These are phyloP conservation scores for Rhopilema esculentum DNA, from an alignment of 30 jellyfish, hydroid and myxozoan species.

Conservation along the genomic window DNA sequence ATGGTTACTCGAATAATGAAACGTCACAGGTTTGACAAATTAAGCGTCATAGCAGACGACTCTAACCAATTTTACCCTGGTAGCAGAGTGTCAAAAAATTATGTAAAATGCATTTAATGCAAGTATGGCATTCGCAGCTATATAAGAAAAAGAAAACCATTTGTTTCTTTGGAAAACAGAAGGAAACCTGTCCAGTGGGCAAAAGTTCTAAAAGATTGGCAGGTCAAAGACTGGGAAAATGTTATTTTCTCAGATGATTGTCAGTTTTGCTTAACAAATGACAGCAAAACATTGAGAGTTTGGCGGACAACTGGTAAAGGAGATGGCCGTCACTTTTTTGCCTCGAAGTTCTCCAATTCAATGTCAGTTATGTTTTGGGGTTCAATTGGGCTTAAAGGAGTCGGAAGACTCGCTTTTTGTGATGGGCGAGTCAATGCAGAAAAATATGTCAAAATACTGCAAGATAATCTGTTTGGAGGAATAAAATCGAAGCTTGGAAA, in stretches of 20 bases:
- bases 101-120: neutral
- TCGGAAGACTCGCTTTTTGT: neutral
- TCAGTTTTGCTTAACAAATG: conserved; percentile 4
- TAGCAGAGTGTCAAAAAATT: neutral
- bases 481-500: too few species aligned
- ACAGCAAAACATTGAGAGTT: neutral
- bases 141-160: neutral
- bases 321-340: neutral
- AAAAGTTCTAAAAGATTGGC: neutral
- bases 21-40: neutral
- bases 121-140: neutral
- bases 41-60: too few species aligned
- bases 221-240: neutral
- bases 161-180: neutral
- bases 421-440: too few species aligned
- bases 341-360: neutral
- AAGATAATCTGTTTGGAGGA: too few species aligned
- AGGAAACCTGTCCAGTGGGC: neutral
- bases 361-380: conserved; percentile 25
- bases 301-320: neutral
- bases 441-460: too few species aligned
- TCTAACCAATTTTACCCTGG: neutral
- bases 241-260: neutral
- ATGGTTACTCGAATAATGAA: neutral
- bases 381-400: neutral